Evolutionary conservation across 2,888 invertebrate species (phyloP).

Genomic region (Morpho deidamia): DNA sequence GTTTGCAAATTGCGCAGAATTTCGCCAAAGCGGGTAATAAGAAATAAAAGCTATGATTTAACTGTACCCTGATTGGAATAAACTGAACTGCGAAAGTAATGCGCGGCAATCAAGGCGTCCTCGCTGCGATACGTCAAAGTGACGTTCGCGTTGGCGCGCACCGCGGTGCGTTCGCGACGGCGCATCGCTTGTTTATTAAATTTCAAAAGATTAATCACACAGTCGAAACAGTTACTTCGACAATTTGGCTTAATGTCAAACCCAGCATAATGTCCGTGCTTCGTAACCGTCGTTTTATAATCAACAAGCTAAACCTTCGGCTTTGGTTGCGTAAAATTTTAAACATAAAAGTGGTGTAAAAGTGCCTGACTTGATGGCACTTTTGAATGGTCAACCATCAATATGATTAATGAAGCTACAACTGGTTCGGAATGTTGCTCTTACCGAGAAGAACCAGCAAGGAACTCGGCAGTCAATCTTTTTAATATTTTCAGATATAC

Average conservation of each 20-base stretch:
- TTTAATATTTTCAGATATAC: too few relatives aligned
- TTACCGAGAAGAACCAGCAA: too few relatives aligned
- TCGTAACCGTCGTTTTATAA: constrained; percentile 13
- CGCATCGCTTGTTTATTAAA: constrained; percentile 32
- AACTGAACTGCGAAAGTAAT: constrained; percentile 41
- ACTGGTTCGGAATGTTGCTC: too few relatives aligned
- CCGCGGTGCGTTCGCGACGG: constrained; percentile 19
- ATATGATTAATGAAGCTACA: too few relatives aligned
- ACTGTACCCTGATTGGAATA: constrained; percentile 35
- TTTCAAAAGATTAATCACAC: constrained; percentile 47
- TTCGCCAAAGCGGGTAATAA: constrained; percentile 40
- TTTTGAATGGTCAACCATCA: too few relatives aligned
- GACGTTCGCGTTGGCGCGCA: constrained; percentile 45
- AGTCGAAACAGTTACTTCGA: constrained; percentile 46
- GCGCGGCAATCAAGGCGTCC: constrained; percentile 48
- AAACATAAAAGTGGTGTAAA: too few relatives aligned
- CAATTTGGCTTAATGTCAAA: constrained; percentile 44
- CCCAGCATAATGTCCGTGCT: constrained; percentile 14
- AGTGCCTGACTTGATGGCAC: too few relatives aligned
- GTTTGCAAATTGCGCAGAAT: constrained; percentile 49
- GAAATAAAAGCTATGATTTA: constrained; percentile 53
- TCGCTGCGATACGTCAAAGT: constrained; percentile 53
- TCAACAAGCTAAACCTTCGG: too few relatives aligned
- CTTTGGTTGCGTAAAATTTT: too few relatives aligned
- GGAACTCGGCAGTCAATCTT: too few relatives aligned